Conservation (phyloP, 2,888 invertebrate genomes). For the Agrypnus murinus region DNA sequence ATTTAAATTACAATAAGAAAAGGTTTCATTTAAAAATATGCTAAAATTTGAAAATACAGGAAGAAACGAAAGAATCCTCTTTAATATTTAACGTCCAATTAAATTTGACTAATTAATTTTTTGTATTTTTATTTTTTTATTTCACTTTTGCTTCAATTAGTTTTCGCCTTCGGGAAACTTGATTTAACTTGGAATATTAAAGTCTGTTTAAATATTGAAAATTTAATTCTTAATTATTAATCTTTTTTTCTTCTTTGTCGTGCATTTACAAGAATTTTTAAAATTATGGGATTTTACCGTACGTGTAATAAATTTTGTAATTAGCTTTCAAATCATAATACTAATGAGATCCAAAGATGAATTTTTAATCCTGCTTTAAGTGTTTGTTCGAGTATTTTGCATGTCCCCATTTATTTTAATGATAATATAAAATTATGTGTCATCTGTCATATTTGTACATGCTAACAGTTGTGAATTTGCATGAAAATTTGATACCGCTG, state of each 20-base stretch:
- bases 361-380: conserved; percentile 7
- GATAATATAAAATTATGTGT: conserved; percentile 34
- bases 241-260: background rate
- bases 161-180: conserved; percentile 5
- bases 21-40: no score
- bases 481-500: conserved; percentile 33
- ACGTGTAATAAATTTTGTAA: background rate
- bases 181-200: conserved; percentile 27
- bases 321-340: conserved; percentile 9
- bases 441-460: conserved; percentile 35
- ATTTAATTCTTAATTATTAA: background rate
- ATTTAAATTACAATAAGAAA: no score
- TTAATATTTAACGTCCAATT: background rate
- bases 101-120: conserved; percentile 28
- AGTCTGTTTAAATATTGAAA: background rate
- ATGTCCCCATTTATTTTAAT: conserved; percentile 19
- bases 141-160: conserved; percentile 3
- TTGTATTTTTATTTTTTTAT: conserved; percentile 6
- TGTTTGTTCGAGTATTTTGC: conserved; percentile 7
- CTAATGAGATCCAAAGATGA: background rate
- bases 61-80: no score
- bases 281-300: no score
- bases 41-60: no score
- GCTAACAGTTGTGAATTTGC: conserved; percentile 34
- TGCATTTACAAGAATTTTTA: no score